Base-by-base conservation (phyloP, 1,140 invertebrate genomes). In the Spodoptera frugiperda region DNA sequence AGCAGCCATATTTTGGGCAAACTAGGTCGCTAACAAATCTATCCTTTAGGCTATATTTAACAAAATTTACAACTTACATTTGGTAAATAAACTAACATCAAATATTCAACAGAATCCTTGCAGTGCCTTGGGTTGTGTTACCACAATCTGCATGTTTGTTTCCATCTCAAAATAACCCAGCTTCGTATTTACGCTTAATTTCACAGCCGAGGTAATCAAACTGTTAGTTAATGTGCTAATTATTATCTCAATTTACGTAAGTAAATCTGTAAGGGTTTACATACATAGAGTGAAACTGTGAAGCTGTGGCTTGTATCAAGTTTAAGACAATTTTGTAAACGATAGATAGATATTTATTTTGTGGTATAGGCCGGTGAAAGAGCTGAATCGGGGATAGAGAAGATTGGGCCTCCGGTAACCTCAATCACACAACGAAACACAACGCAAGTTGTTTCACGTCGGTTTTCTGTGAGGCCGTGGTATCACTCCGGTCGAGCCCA, bases 91-190 rank as follows among this genome's bases (percentile, higher is more conserved):
- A 63, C 21, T 6, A 14, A 57, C 33, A 44, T 39, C 33, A 63
- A 63, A 63, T 44, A 46, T 57, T 25, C 33, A 63, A 44, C 30
- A 9, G 30, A 46, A 63, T 63, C 59, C 59, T 33, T 63, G 30
- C 33, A 63, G 59, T 33, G 33, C 59, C 59, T 63, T 44, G 30
- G 17, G 15, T 63, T 44, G 15, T 44, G 33, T 63, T 44, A 63
- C 59, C 59, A 11, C 59, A 63, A 15, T 19, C 59, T 63, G 59
- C 33, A 44, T 63, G 59, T 44, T 63, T 63, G 59, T 63, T 63
- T 44, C 33, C 10, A 44, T 19, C 59, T 63, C 59, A 33, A 63
- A 63, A 63, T 63, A 63, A 63, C 39, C 59, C 33, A 8, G 33
- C 33, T 6, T 39, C 6, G 59, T 63, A 63, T 63, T 63, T 63